phyloP scores from a whole-genome alignment of 2,888 invertebrate species.

The Tyria jacobaeae region DNA sequence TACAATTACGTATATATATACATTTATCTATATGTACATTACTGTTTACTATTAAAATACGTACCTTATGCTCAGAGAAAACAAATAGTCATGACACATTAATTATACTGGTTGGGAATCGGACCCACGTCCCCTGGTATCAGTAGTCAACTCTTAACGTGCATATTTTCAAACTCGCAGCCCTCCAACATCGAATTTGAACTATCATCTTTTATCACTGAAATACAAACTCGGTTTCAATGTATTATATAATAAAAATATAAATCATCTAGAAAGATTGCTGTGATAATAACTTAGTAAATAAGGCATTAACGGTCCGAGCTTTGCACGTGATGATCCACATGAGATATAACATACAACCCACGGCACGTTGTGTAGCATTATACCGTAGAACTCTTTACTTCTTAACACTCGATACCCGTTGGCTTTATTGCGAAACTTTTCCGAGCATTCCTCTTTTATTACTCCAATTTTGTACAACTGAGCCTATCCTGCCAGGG shows the following conservation, averaged over 20 bases:
- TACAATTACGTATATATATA: too few relatives aligned
- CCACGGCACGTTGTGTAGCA: constrained; percentile 32
- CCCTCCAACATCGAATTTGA: too few relatives aligned
- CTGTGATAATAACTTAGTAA: constrained; percentile 1
- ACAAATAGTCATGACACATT: too few relatives aligned
- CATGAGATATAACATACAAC: constrained; percentile 43
- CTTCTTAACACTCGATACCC: constrained; percentile 86
- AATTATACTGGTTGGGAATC: too few relatives aligned
- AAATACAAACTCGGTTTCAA: too few relatives aligned
- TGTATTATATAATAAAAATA: neutral
- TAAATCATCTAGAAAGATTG: neutral
- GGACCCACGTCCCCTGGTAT: too few relatives aligned
- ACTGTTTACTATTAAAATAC: too few relatives aligned
- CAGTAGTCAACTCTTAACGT: too few relatives aligned
- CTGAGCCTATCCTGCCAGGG: constrained; percentile 78
- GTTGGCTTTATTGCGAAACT: constrained; percentile 86
- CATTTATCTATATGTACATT: too few relatives aligned
- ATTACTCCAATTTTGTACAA: constrained; percentile 86
- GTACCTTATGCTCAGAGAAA: too few relatives aligned
- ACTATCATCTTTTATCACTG: too few relatives aligned
- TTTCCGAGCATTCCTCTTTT: constrained; percentile 85
- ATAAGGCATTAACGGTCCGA: constrained; percentile 13
- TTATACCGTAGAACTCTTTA: constrained; percentile 74
- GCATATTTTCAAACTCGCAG: too few relatives aligned
- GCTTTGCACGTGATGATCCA: constrained; percentile 37